Base-by-base conservation (phyloP, 2,797 vertebrate genomes). In the Xerus rutilus region DNA sequence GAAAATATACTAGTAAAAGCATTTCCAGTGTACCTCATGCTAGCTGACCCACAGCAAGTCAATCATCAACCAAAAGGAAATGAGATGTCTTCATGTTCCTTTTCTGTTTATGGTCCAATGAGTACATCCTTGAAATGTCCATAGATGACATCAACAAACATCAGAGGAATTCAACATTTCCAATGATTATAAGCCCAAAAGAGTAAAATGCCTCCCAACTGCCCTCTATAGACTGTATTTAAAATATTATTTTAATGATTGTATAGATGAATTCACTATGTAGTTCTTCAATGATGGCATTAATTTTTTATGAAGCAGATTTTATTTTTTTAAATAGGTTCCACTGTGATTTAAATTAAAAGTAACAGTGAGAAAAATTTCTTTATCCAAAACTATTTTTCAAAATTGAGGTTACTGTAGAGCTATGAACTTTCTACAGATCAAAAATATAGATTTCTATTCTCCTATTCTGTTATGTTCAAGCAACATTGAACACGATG, bases 241-340 rank as follows among this genome's bases (percentile, higher is more conserved):
- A 84, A 45, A 23, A 84, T 18, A 82, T 91, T 54, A 78, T 91
- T 93, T 91, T 91, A 86, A 89, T 83, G 43, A 94, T 86, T 91
- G 82, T 39, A 73, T 49, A 95, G 74, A 91, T 83, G 30, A 97
- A 95, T 49, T 85, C 84, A 94, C 49, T 57, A 83, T 13, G 25
- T 5, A 88, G 20, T 85, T 86, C 67, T 93, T 96, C 65, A 95
- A 57, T 83, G 76, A 88, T 79, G 65, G 28, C 45, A 96, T 87
- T 78, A 88, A 91, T 93, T 94, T 93, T 94, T 13, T 57, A 92
- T 65, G 69, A 83, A 23, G 57, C 47, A 94, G 73, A 92, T 85
- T 86, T 94, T 76, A 91, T 81, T 78, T 95, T 54, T 86, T 90
- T 83, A 83, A 96, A 84, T 30, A 94, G 57, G 35, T 39, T 92